Conservation (phyloP, 2,113 vertebrate species). For the Hystrix cristata region DNA sequence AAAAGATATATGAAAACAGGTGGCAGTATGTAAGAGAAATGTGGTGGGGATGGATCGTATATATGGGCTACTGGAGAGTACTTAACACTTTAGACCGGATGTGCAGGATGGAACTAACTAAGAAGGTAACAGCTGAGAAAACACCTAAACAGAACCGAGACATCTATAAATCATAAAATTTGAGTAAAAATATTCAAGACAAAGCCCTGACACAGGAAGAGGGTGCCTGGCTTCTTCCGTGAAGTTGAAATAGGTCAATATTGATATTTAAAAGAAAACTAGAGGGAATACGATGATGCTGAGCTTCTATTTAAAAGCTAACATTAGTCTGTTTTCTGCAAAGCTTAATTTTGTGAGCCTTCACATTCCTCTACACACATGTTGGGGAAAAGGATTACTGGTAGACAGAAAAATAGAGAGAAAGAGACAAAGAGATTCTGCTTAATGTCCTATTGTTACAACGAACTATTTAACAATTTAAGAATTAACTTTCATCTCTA, state of each 20-base stretch:
- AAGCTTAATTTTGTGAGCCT: not conserved
- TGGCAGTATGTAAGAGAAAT: not conserved
- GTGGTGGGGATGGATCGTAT: not conserved
- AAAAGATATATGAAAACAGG: not conserved
- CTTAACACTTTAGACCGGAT: not conserved
- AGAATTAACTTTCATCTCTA: not conserved
- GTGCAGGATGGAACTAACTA: not conserved
- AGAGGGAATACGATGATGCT: not conserved
- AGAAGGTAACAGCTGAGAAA: not conserved
- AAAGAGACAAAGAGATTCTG: not conserved
- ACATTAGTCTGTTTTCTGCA: not conserved
- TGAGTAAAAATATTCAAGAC: not conserved
- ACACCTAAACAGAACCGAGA: not conserved
- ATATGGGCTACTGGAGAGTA: accelerated
- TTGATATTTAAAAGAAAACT: not conserved
- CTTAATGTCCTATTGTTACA: constrained; percentile 33
- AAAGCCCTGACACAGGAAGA: not conserved
- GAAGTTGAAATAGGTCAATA: accelerated
- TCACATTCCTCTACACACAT: not conserved
- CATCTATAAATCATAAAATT: not conserved
- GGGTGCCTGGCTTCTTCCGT: not conserved
- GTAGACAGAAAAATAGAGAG: not conserved
- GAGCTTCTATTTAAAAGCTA: not conserved
- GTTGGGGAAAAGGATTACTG: not conserved
- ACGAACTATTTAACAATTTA: not conserved